Evolutionary conservation across 53 echinoderm and acorn worm species (phyloP).

Genomic region (Holothuria leucospilota): DNA sequence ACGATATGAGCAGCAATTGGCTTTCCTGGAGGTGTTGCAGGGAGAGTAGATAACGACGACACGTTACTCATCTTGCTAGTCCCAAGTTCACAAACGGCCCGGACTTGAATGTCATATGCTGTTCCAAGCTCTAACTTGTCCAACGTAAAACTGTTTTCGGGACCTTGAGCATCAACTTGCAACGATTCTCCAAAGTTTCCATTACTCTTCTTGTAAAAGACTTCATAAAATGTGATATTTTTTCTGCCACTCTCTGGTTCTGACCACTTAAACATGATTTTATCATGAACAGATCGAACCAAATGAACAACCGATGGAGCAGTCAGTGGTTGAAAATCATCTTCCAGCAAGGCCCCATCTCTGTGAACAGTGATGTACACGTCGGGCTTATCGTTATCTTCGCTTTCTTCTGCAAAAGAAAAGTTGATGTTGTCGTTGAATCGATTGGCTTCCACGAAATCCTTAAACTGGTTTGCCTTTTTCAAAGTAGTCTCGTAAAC

Average conservation of each 20-base stretch:
- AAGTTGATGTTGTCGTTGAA: constrained; percentile 4
- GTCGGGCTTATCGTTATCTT: constrained; percentile 16
- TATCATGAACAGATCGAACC: constrained; percentile 12
- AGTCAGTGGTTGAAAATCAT: constrained; percentile 58
- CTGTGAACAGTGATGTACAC: constrained; percentile 13
- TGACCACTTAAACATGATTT: constrained; percentile 49
- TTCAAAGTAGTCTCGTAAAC: not conserved
- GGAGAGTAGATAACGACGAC: constrained; percentile 50
- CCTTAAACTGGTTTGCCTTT: constrained; percentile 30
- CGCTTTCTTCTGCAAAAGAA: constrained; percentile 32
- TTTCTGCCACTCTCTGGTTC: constrained; percentile 42
- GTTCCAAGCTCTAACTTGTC: constrained; percentile 35
- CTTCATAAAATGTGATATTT: constrained; percentile 34
- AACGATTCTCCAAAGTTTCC: not conserved
- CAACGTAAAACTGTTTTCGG: not conserved
- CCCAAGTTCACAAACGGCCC: constrained; percentile 46
- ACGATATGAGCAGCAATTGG: constrained; percentile 40
- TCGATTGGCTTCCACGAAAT: constrained; percentile 44
- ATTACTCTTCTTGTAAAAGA: constrained; percentile 46
- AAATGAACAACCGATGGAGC: constrained; percentile 43
- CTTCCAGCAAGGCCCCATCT: constrained; percentile 7
- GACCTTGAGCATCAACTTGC: not conserved
- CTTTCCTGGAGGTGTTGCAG: constrained; percentile 50
- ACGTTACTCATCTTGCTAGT: constrained; percentile 20
- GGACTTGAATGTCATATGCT: constrained; percentile 51